Base-by-base conservation (phyloP, 2,888 invertebrate species). In the Zele albiditarsus region DNA sequence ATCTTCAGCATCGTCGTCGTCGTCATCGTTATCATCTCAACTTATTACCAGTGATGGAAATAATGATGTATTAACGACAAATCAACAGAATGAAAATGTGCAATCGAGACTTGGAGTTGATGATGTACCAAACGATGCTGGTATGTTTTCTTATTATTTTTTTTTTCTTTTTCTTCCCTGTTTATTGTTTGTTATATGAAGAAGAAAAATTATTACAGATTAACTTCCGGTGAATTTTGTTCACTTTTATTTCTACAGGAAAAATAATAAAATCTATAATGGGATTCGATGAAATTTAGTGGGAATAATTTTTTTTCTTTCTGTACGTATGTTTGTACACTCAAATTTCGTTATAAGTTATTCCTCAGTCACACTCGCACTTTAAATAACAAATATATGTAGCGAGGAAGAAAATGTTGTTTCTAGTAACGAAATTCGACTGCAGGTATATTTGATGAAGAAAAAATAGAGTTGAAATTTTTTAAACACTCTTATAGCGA, bases 41-140 rank as follows among this genome's bases (percentile, higher is more conserved):
- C 60, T 25, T 79, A 75, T 46, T 69, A 70, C 73, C 79, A 79
- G 70, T 72, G 77, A 70, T 71, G 67, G 49, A 5, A 53, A 67
- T 42, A 28, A 46, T n/a, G n/a, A 46, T 46, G 20, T 67, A n/a
- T 49, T 67, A 33, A 20, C 63, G 8, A 28, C 60, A 27, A 60
- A 53, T 53, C 53, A 53, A 53, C 20, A 20, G 8, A 53, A 53
- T 53, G 53, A 53, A 2, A 53, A 53, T 53, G 53, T 53, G 53
- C 53, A 53, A 53, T 53, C 60, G 28, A 27, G 60, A 60, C 60
- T 63, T 33, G n/a, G 20, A 63, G 3, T 63, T 33, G 33, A n/a
- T 63, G 63, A 63, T 63, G 20, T 63, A 38, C 63, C 31, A 3
- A 63, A 14, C 20, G 63, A 63, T 63, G n/a, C 33, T 33, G 63